phyloP scores from a whole-genome alignment of 2,113 vertebrate species.

The Butorides virescens region DNA sequence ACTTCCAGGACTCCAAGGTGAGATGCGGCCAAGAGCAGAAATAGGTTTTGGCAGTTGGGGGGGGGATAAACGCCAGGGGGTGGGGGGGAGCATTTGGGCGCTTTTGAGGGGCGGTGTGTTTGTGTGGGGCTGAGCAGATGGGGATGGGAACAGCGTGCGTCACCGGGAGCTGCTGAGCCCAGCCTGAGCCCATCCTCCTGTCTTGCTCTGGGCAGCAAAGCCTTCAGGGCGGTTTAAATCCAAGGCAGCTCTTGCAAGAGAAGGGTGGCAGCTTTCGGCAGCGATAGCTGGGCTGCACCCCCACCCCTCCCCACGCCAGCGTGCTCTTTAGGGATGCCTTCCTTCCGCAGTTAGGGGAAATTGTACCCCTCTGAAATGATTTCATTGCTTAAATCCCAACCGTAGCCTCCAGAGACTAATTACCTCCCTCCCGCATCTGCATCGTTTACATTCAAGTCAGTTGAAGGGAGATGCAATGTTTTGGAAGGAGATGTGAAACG shows the following conservation, averaged over 20 bases:
- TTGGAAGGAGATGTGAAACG: neutral
- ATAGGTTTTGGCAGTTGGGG: neutral
- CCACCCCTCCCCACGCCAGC: neutral
- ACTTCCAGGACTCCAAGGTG: neutral
- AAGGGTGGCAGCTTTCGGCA: neutral
- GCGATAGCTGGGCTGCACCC: neutral
- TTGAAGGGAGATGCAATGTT: neutral
- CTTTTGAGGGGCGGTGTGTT: neutral
- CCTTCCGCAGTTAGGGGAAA: neutral
- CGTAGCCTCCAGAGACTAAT: constrained; percentile 46
- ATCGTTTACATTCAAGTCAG: neutral
- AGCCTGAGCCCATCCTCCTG: neutral
- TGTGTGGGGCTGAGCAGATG: neutral
- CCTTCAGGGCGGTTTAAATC: neutral
- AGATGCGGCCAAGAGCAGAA: neutral
- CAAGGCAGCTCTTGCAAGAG: neutral
- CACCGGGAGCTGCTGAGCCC: neutral
- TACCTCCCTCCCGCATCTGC: constrained; percentile 25
- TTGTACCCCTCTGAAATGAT: neutral
- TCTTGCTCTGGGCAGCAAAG: neutral
- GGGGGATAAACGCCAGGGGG: neutral
- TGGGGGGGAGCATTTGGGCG: neutral
- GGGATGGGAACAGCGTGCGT: neutral
- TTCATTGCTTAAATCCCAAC: neutral
- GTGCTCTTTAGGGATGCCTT: neutral